Evolutionary conservation across 2,797 vertebrate species (phyloP).

Genomic region (Syndactyla subalaris): DNA sequence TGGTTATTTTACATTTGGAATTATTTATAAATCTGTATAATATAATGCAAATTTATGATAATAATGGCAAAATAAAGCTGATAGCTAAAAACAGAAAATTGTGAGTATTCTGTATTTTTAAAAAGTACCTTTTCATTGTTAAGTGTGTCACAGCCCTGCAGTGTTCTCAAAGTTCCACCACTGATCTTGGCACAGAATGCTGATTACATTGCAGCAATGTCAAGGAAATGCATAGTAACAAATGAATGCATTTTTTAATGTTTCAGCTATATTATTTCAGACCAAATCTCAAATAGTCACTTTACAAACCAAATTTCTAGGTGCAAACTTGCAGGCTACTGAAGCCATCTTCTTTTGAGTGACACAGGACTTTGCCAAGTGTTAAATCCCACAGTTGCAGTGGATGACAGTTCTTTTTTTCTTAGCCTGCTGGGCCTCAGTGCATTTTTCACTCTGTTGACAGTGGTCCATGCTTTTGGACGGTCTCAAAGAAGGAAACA

Average conservation of each 20-base stretch:
- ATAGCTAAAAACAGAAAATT: not conserved
- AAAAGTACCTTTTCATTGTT: not conserved
- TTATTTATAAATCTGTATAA: constrained; percentile 7
- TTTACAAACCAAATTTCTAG: not conserved
- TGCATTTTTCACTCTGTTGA: not conserved
- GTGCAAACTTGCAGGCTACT: not conserved
- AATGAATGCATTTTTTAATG: not conserved
- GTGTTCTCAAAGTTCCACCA: not conserved
- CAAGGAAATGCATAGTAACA: not conserved
- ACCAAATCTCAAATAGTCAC: not conserved
- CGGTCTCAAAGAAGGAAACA: not conserved
- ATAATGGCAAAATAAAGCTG: not conserved
- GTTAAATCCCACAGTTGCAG: not conserved
- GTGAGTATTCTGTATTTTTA: not conserved
- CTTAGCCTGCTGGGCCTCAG: not conserved
- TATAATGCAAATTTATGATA: not conserved
- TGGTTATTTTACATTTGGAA: not conserved
- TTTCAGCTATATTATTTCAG: not conserved
- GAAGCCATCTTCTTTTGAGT: not conserved
- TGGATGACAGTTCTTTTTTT: not conserved
- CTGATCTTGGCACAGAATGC: not conserved
- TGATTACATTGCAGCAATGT: not conserved
- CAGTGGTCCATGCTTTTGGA: not conserved
- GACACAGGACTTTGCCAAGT: not conserved
- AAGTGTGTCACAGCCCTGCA: not conserved